Conservation (phyloP, 30 jellyfish, hydroid and myxozoan species). For the Aurelia sp. region DNA sequence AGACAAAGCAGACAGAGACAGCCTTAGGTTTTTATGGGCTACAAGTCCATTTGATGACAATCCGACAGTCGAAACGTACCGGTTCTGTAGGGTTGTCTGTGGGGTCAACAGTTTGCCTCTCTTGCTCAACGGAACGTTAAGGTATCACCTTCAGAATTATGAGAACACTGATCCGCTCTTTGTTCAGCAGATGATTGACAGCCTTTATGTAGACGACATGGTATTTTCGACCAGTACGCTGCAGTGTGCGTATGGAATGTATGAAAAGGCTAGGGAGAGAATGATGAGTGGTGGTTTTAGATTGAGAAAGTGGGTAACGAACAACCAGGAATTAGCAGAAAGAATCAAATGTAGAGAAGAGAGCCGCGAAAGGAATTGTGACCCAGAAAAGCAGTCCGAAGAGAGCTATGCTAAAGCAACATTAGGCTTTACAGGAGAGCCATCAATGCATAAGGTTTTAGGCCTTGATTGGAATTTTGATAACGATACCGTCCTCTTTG, state of each 20-base stretch:
- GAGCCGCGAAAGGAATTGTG: no score
- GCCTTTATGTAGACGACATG: constrained; percentile 49
- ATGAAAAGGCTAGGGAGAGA: constrained; percentile 21
- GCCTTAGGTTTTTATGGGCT: constrained; percentile 36
- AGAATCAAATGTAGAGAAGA: no score
- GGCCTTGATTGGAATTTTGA: no score
- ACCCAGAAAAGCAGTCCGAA: no score
- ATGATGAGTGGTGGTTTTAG: no score
- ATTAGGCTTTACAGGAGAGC: no score
- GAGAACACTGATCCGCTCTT: constrained; percentile 9
- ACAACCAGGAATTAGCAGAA: neutral
- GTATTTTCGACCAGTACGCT: constrained; percentile 7
- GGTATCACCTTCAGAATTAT: no score
- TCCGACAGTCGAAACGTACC: constrained; percentile 17
- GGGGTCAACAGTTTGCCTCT: constrained; percentile 14
- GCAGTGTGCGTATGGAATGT: constrained; percentile 22
- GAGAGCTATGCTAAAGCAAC: no score
- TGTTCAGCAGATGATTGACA: constrained; percentile 17
- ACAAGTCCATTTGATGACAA: constrained; percentile 20
- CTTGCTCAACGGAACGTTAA: neutral
- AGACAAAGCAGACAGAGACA: no score
- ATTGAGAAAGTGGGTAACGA: constrained; percentile 23
- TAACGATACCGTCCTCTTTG: no score
- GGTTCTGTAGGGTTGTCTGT: constrained; percentile 41
- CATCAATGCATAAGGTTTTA: no score